Conservation (phyloP, 2,888 invertebrate genomes). For the Hemistola chrysoprasaria region DNA sequence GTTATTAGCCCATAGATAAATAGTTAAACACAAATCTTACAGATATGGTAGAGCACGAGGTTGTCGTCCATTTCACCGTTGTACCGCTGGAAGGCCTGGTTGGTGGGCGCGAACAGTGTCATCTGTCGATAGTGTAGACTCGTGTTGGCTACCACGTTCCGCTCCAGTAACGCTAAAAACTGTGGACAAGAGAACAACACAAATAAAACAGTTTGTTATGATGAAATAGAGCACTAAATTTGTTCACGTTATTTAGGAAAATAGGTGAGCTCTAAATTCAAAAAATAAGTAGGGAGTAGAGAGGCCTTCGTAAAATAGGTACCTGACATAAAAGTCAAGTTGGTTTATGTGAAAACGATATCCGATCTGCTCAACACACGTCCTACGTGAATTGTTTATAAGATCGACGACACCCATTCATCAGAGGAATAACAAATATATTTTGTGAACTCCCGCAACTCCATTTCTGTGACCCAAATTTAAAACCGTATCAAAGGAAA, state of each 20-base stretch:
- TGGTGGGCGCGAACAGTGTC: constrained; percentile 95
- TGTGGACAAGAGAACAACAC: constrained; percentile 52
- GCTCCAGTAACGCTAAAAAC: constrained; percentile 90
- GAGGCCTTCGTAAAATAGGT: too few relatives aligned
- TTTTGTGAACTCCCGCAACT: constrained; percentile 6
- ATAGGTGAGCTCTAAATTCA: too few relatives aligned
- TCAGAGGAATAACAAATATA: constrained; percentile 9
- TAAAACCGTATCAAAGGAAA: constrained; percentile 13
- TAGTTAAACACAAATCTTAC: constrained; percentile 77
- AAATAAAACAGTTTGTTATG: background rate
- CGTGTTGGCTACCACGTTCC: constrained; percentile 87
- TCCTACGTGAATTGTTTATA: too few relatives aligned
- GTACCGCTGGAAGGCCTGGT: constrained; percentile 91
- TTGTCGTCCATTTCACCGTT: constrained; percentile 81
- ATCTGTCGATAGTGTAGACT: constrained; percentile 88
- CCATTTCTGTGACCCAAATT: background rate
- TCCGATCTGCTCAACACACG: too few relatives aligned
- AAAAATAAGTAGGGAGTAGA: too few relatives aligned
- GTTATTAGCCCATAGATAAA: too few relatives aligned
- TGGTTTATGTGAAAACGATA: too few relatives aligned
- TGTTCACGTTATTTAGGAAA: too few relatives aligned
- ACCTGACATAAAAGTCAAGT: too few relatives aligned
- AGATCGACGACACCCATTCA: background rate
- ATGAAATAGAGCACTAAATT: too few relatives aligned
- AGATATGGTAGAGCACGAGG: constrained; percentile 90